Base-by-base conservation (phyloP, 2,113 vertebrate genomes). In the Xerus inauris region DNA sequence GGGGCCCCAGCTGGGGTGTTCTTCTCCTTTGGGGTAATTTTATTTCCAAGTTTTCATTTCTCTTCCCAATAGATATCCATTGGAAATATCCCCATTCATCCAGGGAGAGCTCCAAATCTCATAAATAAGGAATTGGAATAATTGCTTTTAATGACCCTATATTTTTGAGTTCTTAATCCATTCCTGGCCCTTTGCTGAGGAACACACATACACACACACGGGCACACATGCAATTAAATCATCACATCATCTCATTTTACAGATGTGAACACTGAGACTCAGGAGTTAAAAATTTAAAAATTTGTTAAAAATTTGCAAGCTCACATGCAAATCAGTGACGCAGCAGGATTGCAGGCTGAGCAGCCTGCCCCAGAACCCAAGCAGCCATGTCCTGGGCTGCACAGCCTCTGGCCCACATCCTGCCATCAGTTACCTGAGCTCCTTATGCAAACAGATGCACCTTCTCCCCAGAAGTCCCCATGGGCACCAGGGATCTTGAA, bases 101-200 rank as follows among this genome's bases (percentile, higher is more conserved):
- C 89, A 86, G 76, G 94, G 0, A 82, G 59, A 92, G 28, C 64
- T 64, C 62, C 17, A 69, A 72, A 54, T n/a, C 32, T 77, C 75
- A 32, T 40, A 77, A 76, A 73, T n/a, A 67, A 62, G 42, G 40
- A 47, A 19, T 32, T 10, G 30, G 49, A n/a, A 65, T n/a, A 57
- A 64, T 2, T 57, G 22, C 30, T 42, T 86, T 72, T 86, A 80
- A 85, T 67, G 59, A 65, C 47, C 49, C 1, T 80, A 71, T 86
- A n/a, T 81, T 94, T 47, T 90, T 40, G 85, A 92, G 38, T 17
- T 92, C 47, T 89, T 59, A 51, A 13, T 69, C 49, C 47, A 86
- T 22, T 62, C 72, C 59, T 90, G 17, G 26, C 6, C 51, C 16
- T 90, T 49, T 28, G 24, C 0, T 51, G 32, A 91, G 57, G 16